These are phyloP conservation scores for Phrynocephalus forsythii DNA, from an alignment of 2,797 vertebrate genomes.

Conservation along the genomic window DNA sequence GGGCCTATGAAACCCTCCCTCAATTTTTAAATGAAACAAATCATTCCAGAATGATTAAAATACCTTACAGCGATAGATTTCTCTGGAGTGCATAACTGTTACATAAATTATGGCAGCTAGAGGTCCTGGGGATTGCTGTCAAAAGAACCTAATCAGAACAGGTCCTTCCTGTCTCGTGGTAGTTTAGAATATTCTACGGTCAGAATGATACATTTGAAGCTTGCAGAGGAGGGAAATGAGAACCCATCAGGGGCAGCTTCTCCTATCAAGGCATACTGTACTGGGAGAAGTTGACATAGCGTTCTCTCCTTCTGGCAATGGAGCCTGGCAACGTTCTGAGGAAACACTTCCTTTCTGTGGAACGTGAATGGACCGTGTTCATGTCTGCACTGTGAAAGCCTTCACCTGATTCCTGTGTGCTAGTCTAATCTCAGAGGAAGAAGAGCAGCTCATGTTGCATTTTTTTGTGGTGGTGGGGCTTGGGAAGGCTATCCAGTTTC, in stretches of 20 bases:
- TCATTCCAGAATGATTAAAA: constrained; percentile 59
- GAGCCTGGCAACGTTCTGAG: too few relatives aligned
- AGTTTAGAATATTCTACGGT: constrained; percentile 35
- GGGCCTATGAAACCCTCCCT: constrained; percentile 45
- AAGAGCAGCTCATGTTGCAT: neutral
- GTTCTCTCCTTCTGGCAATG: too few relatives aligned
- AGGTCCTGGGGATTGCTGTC: constrained; percentile 3
- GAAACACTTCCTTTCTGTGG: too few relatives aligned
- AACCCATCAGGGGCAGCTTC: neutral
- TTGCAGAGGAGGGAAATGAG: too few relatives aligned
- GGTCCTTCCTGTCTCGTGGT: constrained; percentile 28
- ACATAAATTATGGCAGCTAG: constrained; percentile 2
- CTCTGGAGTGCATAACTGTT: constrained; percentile 9
- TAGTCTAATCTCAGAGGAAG: neutral
- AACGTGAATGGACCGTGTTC: neutral
- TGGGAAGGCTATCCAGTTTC: neutral
- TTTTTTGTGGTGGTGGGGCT: neutral
- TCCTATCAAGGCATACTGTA: neutral
- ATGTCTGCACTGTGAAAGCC: neutral
- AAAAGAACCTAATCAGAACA: constrained; percentile 48
- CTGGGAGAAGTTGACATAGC: neutral
- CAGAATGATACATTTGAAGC: neutral
- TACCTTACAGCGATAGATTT: constrained; percentile 46
- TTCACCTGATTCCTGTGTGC: neutral
- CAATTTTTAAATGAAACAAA: constrained; percentile 58